Conservation (phyloP, 2,888 invertebrate species). For the Cosmia pyralina region DNA sequence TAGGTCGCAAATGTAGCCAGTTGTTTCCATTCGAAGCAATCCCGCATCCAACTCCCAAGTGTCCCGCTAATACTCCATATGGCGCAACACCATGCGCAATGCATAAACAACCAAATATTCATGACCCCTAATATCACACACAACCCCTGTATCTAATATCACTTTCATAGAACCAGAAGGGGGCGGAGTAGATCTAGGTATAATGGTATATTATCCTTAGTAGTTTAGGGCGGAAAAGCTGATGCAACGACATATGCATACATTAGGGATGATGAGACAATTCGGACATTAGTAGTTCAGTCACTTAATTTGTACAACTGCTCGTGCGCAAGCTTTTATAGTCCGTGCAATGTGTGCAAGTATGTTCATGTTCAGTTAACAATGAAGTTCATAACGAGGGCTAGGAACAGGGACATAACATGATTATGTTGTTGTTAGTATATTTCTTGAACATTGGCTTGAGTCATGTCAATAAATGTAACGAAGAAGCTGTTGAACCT, state of each 20-base stretch:
- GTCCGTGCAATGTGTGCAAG: constrained; percentile 34
- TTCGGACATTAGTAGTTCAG: constrained; percentile 80
- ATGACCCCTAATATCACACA: constrained; percentile 67
- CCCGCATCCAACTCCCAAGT: constrained; percentile 85
- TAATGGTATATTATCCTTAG: constrained; percentile 80
- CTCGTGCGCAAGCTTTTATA: constrained; percentile 64
- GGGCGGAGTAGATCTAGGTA: constrained; percentile 66
- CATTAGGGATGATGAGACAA: constrained; percentile 88
- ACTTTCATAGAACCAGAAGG: constrained; percentile 27
- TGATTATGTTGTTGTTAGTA: neutral
- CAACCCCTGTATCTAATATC: constrained; percentile 23
- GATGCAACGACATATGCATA: constrained; percentile 89
- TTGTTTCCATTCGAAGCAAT: constrained; percentile 85
- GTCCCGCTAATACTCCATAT: constrained; percentile 89
- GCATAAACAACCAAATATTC: constrained; percentile 78
- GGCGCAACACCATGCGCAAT: constrained; percentile 84
- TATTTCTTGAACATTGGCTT: neutral
- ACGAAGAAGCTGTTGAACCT: neutral
- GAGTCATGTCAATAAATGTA: neutral
- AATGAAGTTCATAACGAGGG: constrained; percentile 26
- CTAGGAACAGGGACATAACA: constrained; percentile 1
- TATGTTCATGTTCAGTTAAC: constrained; percentile 20
- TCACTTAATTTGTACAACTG: constrained; percentile 86
- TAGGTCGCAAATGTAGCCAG: constrained; percentile 81
- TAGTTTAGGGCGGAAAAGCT: constrained; percentile 84